phyloP scores from a whole-genome alignment of 2,113 vertebrate species.

The Xiphophorus maculatus region DNA sequence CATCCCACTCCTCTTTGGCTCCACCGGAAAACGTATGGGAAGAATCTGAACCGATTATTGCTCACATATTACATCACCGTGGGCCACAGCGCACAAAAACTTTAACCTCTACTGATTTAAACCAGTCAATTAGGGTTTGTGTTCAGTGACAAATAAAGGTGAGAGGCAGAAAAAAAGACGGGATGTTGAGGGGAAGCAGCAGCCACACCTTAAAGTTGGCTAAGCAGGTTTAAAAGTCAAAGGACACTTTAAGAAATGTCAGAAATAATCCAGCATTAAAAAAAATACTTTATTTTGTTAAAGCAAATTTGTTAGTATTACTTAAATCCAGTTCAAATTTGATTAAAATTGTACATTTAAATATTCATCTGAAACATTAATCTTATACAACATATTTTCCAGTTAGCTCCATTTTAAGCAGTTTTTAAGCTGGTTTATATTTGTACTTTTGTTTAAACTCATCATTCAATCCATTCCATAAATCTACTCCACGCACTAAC shows the following conservation, averaged over 20 bases:
- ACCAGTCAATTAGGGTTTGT: not conserved
- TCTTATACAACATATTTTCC: no score
- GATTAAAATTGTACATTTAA: no score
- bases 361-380: no score
- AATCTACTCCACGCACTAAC: no score
- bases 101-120: not conserved
- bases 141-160: not conserved
- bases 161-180: not conserved
- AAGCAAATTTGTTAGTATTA: no score
- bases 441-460: no score
- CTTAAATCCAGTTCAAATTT: no score
- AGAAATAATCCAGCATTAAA: no score
- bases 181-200: conserved; percentile 10
- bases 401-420: no score
- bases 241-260: not conserved
- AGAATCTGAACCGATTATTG: conserved; percentile 28
- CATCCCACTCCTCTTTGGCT: conserved; percentile 4
- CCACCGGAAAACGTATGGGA: conserved; percentile 4
- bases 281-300: no score
- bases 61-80: not conserved
- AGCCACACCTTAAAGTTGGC: not conserved
- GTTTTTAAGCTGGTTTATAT: no score
- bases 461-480: no score
- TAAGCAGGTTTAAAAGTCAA: not conserved
- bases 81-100: not conserved